Base-by-base conservation (phyloP, 2,888 invertebrate genomes). In the Serripes groenlandicus region DNA sequence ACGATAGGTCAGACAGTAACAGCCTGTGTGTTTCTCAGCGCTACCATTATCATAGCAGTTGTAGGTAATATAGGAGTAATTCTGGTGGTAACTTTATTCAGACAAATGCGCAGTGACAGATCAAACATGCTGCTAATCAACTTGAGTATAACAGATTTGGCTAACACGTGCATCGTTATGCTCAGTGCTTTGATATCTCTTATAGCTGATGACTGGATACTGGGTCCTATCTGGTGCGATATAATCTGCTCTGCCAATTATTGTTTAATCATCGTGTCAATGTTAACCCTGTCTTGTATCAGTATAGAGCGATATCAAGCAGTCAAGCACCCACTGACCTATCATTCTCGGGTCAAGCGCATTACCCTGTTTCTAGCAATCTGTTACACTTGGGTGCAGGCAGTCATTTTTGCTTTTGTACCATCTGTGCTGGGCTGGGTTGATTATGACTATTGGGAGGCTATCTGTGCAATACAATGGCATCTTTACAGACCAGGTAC, bases 381-480 rank as follows among this genome's bases (percentile, higher is more conserved):
- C 21, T 79, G 69, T 26, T 93, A 89, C 68, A 79, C 92, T 0
- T 94, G 94, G 94, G 60, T 92, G 9, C 93, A 93, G 74, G 94
- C 93, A 7, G n/a, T 92, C 1, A 79, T 77, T 5, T 93, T 94
- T 73, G 90, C 91, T 0, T 62, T 88, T n/a, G 88, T 90, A 1
- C 93, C 94, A 0, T 80, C 92, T 7, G 49, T 90, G 3, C 62
- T 85, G 7, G 69, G 85, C 42, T 94, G 94, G 94, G 86, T 94
- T 1, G 77, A 90, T n/a, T 94, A 91, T 78, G 94, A 94, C 84
- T 94, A 94, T 86, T 93, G 93, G 93, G 94, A 94, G 71, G 91
- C 89, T 4, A 89, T 93, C 18, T 94, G 94, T 85, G 94, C 94
- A 3, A 93, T 94, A 52, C 88, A 92, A 64, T 94, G 94, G 94